Conservation (phyloP, 2,797 vertebrate genomes). For the Octomys mimax region DNA sequence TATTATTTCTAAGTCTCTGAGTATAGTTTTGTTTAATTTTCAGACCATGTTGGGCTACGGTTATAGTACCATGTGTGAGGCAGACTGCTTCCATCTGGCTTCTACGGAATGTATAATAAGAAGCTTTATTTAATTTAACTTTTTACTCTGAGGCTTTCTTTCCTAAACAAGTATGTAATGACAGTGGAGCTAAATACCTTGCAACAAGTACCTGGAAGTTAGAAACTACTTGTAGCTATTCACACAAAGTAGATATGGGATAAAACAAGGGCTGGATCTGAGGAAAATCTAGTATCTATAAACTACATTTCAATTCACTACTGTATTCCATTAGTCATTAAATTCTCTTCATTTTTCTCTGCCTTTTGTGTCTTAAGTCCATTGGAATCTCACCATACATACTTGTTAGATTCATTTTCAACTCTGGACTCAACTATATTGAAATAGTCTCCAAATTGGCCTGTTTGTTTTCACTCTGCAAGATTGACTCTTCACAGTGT, state of each 20-base stretch:
- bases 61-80: not conserved
- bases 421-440: not conserved
- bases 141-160: not conserved
- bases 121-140: not conserved
- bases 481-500: not conserved
- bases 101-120: not conserved
- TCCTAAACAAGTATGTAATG: not conserved
- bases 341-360: not conserved
- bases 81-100: not conserved
- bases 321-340: not conserved
- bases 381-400: not conserved
- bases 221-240: not conserved
- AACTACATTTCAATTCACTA: not conserved
- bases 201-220: not conserved
- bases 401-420: not conserved
- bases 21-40: slow-evolving; percentile 32
- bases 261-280: not conserved
- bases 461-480: not conserved
- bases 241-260: not conserved
- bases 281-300: not conserved
- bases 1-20: not conserved
- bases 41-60: slow-evolving; percentile 5
- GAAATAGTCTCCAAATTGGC: not conserved
- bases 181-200: not conserved
- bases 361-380: not conserved